Evolutionary conservation across 2,797 vertebrate species (phyloP).

Genomic region (Pachyuromys duprasi): DNA sequence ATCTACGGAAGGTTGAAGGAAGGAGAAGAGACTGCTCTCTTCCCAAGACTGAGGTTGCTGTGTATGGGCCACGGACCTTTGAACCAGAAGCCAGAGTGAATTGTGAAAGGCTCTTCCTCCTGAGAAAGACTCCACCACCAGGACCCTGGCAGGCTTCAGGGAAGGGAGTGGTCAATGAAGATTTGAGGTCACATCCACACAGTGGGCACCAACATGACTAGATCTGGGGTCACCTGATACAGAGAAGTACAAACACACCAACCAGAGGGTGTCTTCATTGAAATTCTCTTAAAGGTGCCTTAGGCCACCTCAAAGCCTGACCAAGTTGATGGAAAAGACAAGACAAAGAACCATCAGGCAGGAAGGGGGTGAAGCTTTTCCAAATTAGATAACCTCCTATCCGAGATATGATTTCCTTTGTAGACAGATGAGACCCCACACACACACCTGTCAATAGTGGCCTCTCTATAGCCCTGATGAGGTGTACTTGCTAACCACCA

Average conservation of each 20-base stretch:
- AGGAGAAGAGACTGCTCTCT: neutral
- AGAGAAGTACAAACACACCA: neutral
- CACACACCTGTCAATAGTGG: neutral
- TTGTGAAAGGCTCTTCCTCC: neutral
- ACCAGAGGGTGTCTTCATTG: neutral
- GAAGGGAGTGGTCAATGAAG: neutral
- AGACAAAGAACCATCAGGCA: no score
- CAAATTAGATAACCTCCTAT: neutral
- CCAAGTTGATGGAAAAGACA: neutral
- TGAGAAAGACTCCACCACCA: neutral
- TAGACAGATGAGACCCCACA: neutral
- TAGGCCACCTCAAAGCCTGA: neutral
- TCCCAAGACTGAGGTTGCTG: neutral
- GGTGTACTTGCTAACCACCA: neutral
- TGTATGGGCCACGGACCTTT: neutral
- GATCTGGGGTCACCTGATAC: no score
- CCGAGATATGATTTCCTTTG: neutral
- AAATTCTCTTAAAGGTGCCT: neutral
- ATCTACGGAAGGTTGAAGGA: neutral
- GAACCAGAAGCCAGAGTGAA: neutral
- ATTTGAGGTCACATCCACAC: neutral
- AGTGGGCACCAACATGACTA: neutral
- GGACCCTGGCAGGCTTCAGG: neutral
- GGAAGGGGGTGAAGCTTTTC: neutral
- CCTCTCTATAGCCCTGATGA: neutral